Conservation (phyloP, 92 coral and sea anemone genomes). For the Palythoa grandis region DNA sequence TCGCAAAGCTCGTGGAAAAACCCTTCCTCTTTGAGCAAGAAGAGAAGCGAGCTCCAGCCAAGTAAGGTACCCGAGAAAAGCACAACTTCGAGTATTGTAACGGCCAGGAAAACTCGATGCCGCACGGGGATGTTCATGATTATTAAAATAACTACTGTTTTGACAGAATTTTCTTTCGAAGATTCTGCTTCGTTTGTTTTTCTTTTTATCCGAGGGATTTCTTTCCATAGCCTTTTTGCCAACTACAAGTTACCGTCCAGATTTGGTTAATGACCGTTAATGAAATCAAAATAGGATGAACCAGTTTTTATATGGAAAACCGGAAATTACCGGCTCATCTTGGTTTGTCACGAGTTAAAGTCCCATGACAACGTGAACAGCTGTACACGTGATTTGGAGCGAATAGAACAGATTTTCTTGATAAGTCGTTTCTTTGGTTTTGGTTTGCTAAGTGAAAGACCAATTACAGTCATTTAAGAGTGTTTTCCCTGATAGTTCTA, state of each 20-base stretch:
- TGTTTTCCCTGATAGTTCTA: too few relatives aligned
- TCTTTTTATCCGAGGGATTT: conserved; percentile 11
- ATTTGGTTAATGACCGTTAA: background rate
- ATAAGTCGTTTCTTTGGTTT: too few relatives aligned
- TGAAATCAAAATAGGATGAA: background rate
- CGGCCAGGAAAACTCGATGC: conserved; percentile 41
- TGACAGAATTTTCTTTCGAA: conserved; percentile 41
- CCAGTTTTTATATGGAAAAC: background rate
- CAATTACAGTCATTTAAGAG: too few relatives aligned
- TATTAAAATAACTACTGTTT: background rate
- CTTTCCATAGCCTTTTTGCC: conserved; percentile 40
- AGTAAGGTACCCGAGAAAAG: conserved; percentile 55
- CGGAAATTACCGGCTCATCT: background rate
- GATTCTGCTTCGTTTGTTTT: background rate
- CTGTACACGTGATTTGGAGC: too few relatives aligned
- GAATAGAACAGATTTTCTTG: too few relatives aligned
- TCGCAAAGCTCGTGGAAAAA: conserved; percentile 54
- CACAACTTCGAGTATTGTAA: conserved; percentile 41
- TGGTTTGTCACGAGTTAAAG: background rate
- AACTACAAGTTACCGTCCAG: background rate
- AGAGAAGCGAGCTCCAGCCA: conserved; percentile 63
- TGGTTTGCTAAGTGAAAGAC: too few relatives aligned
- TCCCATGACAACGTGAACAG: background rate
- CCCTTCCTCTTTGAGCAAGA: conserved; percentile 54
- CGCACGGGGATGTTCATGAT: conserved; percentile 45